phyloP scores from a whole-genome alignment of 2,797 vertebrate species.

The Lutjanus campechanus region DNA sequence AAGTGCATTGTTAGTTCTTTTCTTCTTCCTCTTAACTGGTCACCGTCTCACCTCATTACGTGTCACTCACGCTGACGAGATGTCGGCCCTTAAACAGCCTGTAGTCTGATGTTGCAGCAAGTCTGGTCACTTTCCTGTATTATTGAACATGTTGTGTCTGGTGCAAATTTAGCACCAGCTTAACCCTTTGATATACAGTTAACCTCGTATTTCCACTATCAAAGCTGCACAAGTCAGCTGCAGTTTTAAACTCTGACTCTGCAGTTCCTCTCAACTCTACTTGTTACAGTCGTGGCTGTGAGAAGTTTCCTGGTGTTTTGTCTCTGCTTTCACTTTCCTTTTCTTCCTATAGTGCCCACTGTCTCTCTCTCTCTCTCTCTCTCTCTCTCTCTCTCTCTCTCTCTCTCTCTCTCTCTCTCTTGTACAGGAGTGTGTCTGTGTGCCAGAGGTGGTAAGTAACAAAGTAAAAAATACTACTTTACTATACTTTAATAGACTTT shows the following conservation, averaged over 20 bases:
- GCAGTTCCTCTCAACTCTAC: neutral
- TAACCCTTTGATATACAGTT: neutral
- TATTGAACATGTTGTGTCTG: conserved; percentile 67
- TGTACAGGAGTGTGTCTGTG: too few relatives aligned
- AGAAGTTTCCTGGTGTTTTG: too few relatives aligned
- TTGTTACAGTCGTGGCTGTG: too few relatives aligned
- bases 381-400: too few relatives aligned
- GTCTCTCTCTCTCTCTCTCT: too few relatives aligned
- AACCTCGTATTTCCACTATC: neutral
- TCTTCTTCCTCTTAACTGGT: conserved; percentile 18
- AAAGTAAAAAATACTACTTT: too few relatives aligned
- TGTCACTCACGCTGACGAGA: conserved; percentile 50
- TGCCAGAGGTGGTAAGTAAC: too few relatives aligned
- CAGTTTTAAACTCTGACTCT: neutral
- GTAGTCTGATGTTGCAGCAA: conserved; percentile 51
- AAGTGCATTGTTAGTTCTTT: conserved; percentile 24
- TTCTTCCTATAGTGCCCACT: too few relatives aligned
- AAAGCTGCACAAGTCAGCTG: neutral
- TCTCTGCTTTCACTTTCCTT: too few relatives aligned
- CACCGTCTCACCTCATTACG: conserved; percentile 36
- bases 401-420: too few relatives aligned
- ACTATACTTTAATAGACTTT: too few relatives aligned
- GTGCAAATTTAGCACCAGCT: conserved; percentile 26
- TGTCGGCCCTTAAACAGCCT: conserved; percentile 37
- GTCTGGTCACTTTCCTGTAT: conserved; percentile 53